Evolutionary conservation across 2,797 vertebrate species (phyloP), one percentile per base, ranked within the genome.

Genomic region (Sebastiscus albofasciatus): DNA sequence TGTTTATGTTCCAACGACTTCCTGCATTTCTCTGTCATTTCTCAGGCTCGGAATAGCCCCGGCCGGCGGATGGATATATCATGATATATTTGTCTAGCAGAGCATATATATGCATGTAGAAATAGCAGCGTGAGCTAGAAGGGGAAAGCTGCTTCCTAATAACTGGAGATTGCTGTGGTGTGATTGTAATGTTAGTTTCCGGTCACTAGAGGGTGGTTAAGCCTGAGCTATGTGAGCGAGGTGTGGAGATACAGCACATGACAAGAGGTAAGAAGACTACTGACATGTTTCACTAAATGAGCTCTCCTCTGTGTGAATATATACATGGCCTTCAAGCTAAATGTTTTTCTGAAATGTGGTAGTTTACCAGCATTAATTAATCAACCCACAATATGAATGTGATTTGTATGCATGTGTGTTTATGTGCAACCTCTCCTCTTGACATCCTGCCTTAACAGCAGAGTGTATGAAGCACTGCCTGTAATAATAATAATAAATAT

Each of bases 1-100:
- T 82, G 84, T 95, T 96, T 94, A 93, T 90, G 91, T 93, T 90
- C 90, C 93, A 95, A 94, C 87, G 72, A 93, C 91, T 93, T 94
- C 95, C 94, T 94, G 92, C 89, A 93, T 95, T 94, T 94, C 94
- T 94, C 90, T 92, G 84, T 89, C 87, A 89, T 89, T 91, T 88
- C 92, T 93, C 89, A 84, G 88, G 83, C 72, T 87, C 90, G 87
- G 92, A 94, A 93, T 79, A 92, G 68, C 56, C 46, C 77, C 36
- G 77, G 71, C 73, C 20, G 22, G 67, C 72, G 49, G 84, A 86
- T 75, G 80, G 82, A 78, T 66, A 67, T 31, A 83, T 71, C 80
- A 80, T 90, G 91, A 90, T 89, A 82, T 85, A 86, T 91, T 92
- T 84, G 83, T 92, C 85, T 81, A 58, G 82, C 73, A 4, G 31